Evolutionary conservation across 2,888 invertebrate species (phyloP), one percentile per base, ranked within the genome.

Genomic region (Ptychoptera contaminata): DNA sequence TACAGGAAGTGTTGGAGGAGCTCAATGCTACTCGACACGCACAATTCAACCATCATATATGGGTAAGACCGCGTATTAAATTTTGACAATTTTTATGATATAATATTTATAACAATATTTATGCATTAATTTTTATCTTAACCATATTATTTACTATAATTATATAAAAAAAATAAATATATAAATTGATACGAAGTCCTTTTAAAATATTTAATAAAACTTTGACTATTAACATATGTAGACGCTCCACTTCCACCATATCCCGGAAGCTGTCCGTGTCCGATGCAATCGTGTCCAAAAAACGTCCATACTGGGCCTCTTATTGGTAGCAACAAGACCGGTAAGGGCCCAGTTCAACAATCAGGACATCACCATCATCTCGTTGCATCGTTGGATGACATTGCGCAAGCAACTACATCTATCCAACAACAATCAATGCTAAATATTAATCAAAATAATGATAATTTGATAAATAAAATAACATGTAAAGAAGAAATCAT

Each of bases 261-360:
- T 63, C 75, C 74, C 59, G 65, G 68, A 54, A 73, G 75, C 69
- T 87, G 88, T 69, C 84, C 87, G 59, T 88, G 87, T 75, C 85
- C 87, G 71, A 78, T 86, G 75, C 85, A 85, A 73, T 79, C 86
- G 77, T 88, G 86, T 88, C 85, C 88, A 88, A 88, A 88, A 90
- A 90, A 90, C 88, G 88, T 82, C 81, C 85, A 79, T 86, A 86
- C 87, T 88, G 88, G 88, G 79, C 87, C 87, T 84, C 87, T 84
- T 87, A 86, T 85, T 87, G 87, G 87, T 85, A 85, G 84, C 80
- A 86, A 85, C 77, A 83, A 82, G 74, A 70, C 73, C 69, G 70
- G 75, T 70, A 63, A 61, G 69, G 67, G 66, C 69, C 55, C 63
- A 63, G 63, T 53, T 62, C 61, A 43, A 32, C 43, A 38, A 38